A percentile compares a stretch with the other conserved stretches of the same genome.
Conservation (phyloP, 1,140 invertebrate species). For the Bemisia tabaci region DNA sequence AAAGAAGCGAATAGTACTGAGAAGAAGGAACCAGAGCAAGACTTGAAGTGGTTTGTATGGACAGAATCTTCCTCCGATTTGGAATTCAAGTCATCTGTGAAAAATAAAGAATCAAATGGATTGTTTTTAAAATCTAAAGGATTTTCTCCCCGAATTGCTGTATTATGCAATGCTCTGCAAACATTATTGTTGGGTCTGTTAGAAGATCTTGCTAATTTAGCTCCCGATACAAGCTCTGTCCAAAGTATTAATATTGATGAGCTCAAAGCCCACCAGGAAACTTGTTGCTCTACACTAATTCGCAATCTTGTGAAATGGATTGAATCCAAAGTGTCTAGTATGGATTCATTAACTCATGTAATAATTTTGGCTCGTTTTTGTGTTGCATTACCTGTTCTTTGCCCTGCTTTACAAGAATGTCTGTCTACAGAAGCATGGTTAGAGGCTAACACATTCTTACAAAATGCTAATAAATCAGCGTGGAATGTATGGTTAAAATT, state of each 20-base stretch:
- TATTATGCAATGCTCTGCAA: neutral
- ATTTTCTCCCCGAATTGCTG: neutral
- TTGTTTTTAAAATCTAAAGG: neutral
- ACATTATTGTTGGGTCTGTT: neutral
- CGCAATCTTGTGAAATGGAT: neutral
- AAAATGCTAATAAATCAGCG: neutral
- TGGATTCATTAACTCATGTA: neutral
- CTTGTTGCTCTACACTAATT: neutral
- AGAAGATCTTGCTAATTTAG: neutral
- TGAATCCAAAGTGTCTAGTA: neutral
- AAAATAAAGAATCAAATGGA: neutral
- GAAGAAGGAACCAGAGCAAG: neutral
- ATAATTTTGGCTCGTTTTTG: neutral
- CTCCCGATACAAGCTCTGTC: neutral
- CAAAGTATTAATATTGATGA: neutral
- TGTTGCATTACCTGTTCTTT: neutral
- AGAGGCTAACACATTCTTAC: neutral
- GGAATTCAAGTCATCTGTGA: neutral
- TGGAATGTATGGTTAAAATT: neutral
- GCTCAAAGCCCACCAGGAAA: neutral
- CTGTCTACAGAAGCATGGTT: neutral
- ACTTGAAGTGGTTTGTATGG: neutral
- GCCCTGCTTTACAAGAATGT: neutral
- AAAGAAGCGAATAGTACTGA: neutral
- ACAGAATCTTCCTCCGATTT: neutral